Percentiles rank a stretch among this genome's conserved stretches.
These are phyloP conservation scores for Todiramphus chloris DNA, from an alignment of 2,113 vertebrate genomes.

Conservation along the genomic window DNA sequence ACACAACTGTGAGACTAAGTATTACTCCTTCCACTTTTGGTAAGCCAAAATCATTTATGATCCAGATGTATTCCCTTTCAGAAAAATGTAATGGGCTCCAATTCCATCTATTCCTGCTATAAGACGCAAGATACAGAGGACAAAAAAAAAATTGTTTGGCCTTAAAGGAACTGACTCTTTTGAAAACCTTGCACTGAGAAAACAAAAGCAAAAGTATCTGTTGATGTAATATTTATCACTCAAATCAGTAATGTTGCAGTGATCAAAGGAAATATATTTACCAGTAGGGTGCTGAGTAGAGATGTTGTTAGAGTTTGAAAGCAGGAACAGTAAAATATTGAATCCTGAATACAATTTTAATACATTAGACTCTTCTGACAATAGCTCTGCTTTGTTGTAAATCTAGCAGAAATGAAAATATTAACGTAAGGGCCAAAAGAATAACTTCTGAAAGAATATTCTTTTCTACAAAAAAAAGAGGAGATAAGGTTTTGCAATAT, in stretches of 20 bases:
- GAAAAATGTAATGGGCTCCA: background rate
- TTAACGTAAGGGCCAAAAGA: background rate
- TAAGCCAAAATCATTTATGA: background rate
- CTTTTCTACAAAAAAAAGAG: background rate
- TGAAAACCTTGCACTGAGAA: constrained; percentile 38
- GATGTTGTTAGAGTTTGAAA: constrained; percentile 17
- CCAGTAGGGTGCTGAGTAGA: background rate
- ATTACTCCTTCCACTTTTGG: background rate
- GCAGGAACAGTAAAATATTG: constrained; percentile 16
- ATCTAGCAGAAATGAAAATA: constrained; percentile 35
- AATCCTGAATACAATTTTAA: constrained; percentile 58
- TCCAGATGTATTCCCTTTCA: background rate
- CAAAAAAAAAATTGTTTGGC: background rate
- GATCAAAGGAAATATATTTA: constrained; percentile 68
- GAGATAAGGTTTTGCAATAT: background rate
- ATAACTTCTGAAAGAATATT: constrained; percentile 29
- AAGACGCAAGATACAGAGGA: background rate
- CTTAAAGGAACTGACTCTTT: constrained; percentile 14
- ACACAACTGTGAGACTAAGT: background rate
- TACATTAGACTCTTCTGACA: constrained; percentile 40
- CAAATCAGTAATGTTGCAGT: constrained; percentile 31
- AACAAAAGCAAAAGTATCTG: constrained; percentile 46
- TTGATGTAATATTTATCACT: constrained; percentile 63
- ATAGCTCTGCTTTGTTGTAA: background rate
- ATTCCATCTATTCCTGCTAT: background rate